Evolutionary conservation across 2,888 invertebrate species (phyloP), one percentile per base, ranked within the genome.

Genomic region (Tineola bisselliella): DNA sequence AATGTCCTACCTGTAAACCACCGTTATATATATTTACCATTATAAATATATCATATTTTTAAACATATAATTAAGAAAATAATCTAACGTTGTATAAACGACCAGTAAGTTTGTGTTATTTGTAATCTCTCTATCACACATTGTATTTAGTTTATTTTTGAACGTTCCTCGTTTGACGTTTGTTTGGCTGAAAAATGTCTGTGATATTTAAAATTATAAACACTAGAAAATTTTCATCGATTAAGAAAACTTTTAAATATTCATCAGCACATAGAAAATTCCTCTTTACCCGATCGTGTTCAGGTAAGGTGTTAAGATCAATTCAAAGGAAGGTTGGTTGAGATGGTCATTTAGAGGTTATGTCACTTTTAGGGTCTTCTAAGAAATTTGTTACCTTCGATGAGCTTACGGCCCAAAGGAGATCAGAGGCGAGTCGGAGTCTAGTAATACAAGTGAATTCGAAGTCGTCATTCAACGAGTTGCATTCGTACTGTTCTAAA

Each of bases 381-480:
- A 77, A 70, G 54, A 52, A 52, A 17, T 54, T 54, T 18, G 25
- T 54, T 12, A 54, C 19, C 17, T 90, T 92, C 75, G 89, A 91
- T 63, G 89, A 91, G 62, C 76, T 91, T 65, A 78, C 92, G 54
- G 75, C 81, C 44, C 76, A 78, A 19, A 89, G 93, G 65, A 89
- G 91, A 71, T 72, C 77, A 1, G 89, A 94, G 74, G 94, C 95
- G 0, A 80, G 78, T 60, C 88, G 89, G 63, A 93, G 93, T 77
- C 82, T 94, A 61, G 78, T 95, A 33, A 90, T 95, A 5, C 94
- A 94, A 82, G 92, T 95, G 0, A 90, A 91, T 68, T 92, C 93
- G 0, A 88, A 90, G 61, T 88, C 90, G 58, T 93, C 93, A 0
- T 91, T 89, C 68, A 75, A 75, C 57, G 92, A 94, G 76, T 79